Base-by-base conservation (phyloP, 2,888 invertebrate genomes). In the Agrochola macilenta region DNA sequence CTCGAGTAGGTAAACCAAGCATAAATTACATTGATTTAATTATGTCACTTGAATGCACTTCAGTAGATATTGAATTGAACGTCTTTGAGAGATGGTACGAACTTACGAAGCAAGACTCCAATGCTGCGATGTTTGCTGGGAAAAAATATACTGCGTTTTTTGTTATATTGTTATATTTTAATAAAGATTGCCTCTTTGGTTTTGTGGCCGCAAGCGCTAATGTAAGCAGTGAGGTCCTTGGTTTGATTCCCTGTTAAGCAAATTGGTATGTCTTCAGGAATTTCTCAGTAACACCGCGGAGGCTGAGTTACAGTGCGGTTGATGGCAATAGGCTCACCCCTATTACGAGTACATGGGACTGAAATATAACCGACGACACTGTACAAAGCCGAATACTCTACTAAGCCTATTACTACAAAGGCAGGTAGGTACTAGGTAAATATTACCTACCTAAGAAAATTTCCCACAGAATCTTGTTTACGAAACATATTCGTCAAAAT, bases 401-500 rank as follows among this genome's bases (percentile, higher is more conserved):
- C 12, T 46, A 1, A 46, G 43, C 12, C 12, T 46, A 46, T 14
- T 46, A 46, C 46, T 14, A 46, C 14, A 46, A 46, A 14, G 65
- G 17, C 30, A 57, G 9, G 30, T 43, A 57, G 23, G 52, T 49
- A 35, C 46, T 46, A 12, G 14, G 26, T 23, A 12, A 4, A 30
- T 66, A 49, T 8, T 49, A 57, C n/a, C 57, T 57, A 20, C 46
- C n/a, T 43, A 61, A 30, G 49, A 71, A 71, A 26, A 64, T 74
- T 82, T 71, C 35, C 82, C 77, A 39, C 81, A 71, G 77, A 71
- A 58, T 72, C 71, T 71, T 79, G 65, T 74, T 79, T 61, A 74
- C 60, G 70, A 74, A 76, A 75, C 74, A 82, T 82, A 79, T 83
- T 83, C 69, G 58, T 79, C 72, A 73, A 75, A 83, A 83, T 79